These are phyloP conservation scores for Amphibalanus amphitrite DNA, from an alignment of 1,140 invertebrate species.

Conservation along the genomic window DNA sequence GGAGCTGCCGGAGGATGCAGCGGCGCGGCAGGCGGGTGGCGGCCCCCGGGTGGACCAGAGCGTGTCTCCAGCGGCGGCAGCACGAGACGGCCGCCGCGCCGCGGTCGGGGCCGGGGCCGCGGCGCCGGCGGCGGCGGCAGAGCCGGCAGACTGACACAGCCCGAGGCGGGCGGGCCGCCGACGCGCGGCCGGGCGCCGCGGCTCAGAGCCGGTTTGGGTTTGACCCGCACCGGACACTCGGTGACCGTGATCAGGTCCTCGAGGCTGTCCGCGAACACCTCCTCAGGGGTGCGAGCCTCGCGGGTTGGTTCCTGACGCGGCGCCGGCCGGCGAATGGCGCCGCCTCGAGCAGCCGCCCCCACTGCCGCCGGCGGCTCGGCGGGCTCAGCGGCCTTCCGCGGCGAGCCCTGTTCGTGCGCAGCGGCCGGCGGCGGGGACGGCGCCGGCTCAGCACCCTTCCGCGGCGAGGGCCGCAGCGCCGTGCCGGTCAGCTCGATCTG, in stretches of 20 bases:
- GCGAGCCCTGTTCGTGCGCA: too few relatives aligned
- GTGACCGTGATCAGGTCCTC: background rate
- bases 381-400: too few relatives aligned
- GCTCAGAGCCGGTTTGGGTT: background rate
- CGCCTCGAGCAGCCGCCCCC: too few relatives aligned
- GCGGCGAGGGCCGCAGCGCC: background rate
- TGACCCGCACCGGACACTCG: background rate
- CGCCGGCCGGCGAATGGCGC: too few relatives aligned
- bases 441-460: too few relatives aligned
- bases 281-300: background rate
- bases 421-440: too few relatives aligned
- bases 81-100: background rate
- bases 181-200: too few relatives aligned
- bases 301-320: too few relatives aligned
- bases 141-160: background rate
- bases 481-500: background rate
- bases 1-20: too few relatives aligned
- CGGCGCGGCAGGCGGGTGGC: background rate
- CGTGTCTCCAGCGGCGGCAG: background rate
- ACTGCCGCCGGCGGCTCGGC: too few relatives aligned
- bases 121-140: background rate
- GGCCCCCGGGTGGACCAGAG: background rate
- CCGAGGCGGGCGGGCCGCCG: too few relatives aligned
- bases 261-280: background rate
- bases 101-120: too few relatives aligned